A percentile compares a stretch with the other conserved stretches of the same genome.
These are phyloP conservation scores for Phortica magna DNA, from an alignment of 2,888 invertebrate genomes.

Conservation along the genomic window DNA sequence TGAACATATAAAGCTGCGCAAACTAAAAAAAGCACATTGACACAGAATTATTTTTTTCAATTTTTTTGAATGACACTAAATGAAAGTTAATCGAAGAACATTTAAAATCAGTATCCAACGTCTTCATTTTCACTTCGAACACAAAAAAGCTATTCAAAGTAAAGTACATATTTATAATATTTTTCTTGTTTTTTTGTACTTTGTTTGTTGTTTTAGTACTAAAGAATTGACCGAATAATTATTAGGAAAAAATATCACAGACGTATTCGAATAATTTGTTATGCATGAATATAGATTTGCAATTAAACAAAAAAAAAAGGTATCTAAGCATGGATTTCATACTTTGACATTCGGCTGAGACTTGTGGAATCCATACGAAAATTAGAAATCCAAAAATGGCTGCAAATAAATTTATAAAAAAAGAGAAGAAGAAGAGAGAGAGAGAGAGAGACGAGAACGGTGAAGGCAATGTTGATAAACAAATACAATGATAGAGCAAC, in stretches of 20 bases:
- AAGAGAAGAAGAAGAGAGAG: conserved; percentile 41
- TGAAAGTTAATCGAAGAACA: too few relatives aligned
- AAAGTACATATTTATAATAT: not conserved
- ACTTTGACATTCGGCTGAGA: conserved; percentile 82
- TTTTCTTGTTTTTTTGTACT: not conserved
- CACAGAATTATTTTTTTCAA: too few relatives aligned
- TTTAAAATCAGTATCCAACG: conserved; percentile 47
- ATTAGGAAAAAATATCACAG: not conserved
- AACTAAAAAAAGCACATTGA: too few relatives aligned
- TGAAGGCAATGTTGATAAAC: conserved; percentile 40
- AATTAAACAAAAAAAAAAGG: conserved; percentile 29
- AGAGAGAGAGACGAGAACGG: conserved; percentile 44
- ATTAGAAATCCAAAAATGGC: conserved; percentile 78
- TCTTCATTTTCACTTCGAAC: conserved; percentile 47
- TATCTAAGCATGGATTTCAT: conserved; percentile 76
- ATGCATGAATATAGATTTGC: conserved; percentile 39
- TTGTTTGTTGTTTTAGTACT: not conserved
- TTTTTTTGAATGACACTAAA: too few relatives aligned
- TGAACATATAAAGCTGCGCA: too few relatives aligned
- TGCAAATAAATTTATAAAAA: conserved; percentile 69
- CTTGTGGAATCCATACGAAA: conserved; percentile 78
- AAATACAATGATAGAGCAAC: conserved; percentile 30
- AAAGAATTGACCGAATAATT: not conserved
- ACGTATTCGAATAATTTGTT: not conserved
- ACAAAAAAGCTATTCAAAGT: conserved; percentile 38